Evolutionary conservation across 53 echinoderm and acorn worm species (phyloP).

Genomic region (Patiria pectinifera): DNA sequence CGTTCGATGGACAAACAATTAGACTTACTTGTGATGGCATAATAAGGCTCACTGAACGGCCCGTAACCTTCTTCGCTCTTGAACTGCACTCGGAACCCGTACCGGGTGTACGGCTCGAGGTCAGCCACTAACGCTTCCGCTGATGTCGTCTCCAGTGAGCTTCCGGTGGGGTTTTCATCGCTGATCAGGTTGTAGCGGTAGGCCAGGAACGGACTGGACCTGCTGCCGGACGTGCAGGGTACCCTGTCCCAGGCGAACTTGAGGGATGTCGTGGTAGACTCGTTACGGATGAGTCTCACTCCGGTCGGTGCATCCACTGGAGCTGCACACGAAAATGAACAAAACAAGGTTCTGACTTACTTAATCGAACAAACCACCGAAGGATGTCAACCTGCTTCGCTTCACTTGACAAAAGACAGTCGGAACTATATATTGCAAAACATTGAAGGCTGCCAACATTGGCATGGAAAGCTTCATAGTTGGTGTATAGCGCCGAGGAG

Average conservation of each 20-base stretch:
- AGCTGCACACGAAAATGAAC: neutral
- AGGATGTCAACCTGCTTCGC: too few species aligned
- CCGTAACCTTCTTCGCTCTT: neutral
- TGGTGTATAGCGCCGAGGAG: too few species aligned
- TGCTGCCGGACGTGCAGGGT: neutral
- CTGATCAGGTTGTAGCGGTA: neutral
- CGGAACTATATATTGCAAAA: too few species aligned
- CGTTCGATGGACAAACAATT: neutral
- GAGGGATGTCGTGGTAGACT: neutral
- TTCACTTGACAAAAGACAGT: too few species aligned
- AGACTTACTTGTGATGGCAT: constrained; percentile 1
- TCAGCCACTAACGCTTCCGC: neutral
- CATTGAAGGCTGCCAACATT: too few species aligned
- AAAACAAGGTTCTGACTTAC: neutral
- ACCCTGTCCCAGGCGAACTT: neutral
- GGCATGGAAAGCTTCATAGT: too few species aligned
- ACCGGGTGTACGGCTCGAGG: neutral
- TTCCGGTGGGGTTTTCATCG: neutral
- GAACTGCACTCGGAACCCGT: neutral
- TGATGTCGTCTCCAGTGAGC: neutral
- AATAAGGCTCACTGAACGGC: neutral
- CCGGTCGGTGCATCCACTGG: neutral
- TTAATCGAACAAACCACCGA: too few species aligned
- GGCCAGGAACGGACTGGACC: neutral
- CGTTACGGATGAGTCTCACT: neutral